Evolutionary conservation across 1,140 invertebrate genomes (phyloP), one percentile per base, ranked within the genome.

Genomic region (Eriocheir sinensis): DNA sequence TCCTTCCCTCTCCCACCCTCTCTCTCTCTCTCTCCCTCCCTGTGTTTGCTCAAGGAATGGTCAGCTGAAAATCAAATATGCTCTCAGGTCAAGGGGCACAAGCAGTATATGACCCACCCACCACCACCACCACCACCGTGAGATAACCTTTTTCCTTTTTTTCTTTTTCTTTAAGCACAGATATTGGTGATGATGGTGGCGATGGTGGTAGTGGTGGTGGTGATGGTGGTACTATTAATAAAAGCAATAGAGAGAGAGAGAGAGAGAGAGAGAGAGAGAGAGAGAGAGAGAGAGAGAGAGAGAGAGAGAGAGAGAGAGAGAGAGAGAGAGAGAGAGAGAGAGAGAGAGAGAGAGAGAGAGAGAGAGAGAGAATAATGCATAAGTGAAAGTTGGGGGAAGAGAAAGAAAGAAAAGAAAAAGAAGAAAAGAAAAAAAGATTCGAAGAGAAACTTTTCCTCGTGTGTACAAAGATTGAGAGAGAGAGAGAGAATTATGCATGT

Each of bases 241-340:
- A 89, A 34, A 89, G 86, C 30, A 34, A 89, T 27, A 89, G 86
- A 89, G 86, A 89, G 86, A 89, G 86, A 89, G 32, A 89, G 40
- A 89, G 86, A 89, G 88, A 89, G 88, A 89, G 88, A 89, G 88
- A 89, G 88, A 89, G 88, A 89, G 88, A 89, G 88, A 89, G 88
- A 89, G 89, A 90, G 89, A 90, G 89, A 90, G 89, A 90, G 44
- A n/a, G 60, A n/a, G 21, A 12, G 9, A 21, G 21, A 17, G 9
- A 17, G 60, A n/a, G 0, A n/a, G 60, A n/a, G 9, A n/a, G 4
- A 1, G 60, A 72, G 12, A 21, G 21, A 21, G 0, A n/a, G 60
- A 21, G 21, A 2, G 60, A 72, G 27, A 21, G 60, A n/a, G 6
- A 72, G 21, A 53, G 21, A 60, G 44, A 48, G 44, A 48, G 44